Conservation (phyloP, 2,797 vertebrate species). For the Coluber constrictor region DNA sequence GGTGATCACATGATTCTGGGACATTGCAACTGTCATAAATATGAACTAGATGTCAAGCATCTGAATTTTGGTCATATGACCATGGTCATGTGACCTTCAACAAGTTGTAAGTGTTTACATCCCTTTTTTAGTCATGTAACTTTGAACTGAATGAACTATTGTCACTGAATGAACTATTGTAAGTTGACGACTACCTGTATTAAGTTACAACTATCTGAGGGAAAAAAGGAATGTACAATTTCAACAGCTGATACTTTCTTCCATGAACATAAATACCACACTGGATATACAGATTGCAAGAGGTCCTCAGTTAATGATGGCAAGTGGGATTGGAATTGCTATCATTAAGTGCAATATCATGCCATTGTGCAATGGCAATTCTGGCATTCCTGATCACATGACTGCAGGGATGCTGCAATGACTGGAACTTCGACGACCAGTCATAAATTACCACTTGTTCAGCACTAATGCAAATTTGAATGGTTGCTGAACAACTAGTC, state of each 20-base stretch:
- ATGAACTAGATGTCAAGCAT: too few species aligned
- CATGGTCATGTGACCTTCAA: too few species aligned
- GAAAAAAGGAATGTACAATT: neutral
- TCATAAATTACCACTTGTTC: neutral
- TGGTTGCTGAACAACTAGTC: neutral
- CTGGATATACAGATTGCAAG: neutral
- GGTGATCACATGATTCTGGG: too few species aligned
- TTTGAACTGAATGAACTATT: too few species aligned
- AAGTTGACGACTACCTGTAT: too few species aligned
- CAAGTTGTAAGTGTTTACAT: too few species aligned
- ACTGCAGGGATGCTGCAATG: neutral
- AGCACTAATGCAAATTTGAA: neutral
- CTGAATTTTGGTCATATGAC: too few species aligned
- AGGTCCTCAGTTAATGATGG: neutral
- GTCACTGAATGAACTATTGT: too few species aligned
- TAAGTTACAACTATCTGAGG: neutral
- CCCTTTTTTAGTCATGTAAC: too few species aligned
- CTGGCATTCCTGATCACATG: neutral
- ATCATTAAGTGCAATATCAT: neutral
- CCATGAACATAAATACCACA: neutral
- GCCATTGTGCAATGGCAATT: neutral
- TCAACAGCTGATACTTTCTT: neutral
- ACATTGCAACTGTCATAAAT: neutral
- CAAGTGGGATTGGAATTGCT: neutral
- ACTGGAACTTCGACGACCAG: neutral